Conservation (phyloP, 92 coral and sea anemone genomes). For the Heliopora coerulea region DNA sequence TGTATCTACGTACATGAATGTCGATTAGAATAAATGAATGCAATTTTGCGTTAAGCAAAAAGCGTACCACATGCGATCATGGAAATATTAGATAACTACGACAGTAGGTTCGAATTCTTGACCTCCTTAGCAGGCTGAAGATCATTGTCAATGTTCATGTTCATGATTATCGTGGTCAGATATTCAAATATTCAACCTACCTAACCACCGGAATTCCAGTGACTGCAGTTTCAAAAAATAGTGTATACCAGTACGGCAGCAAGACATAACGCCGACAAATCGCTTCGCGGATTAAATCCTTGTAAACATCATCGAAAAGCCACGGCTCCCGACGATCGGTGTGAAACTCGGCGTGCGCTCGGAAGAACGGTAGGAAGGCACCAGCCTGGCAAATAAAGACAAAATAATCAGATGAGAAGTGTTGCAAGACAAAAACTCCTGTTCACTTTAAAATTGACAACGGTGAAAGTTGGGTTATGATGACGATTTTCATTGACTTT, state of each 20-base stretch:
- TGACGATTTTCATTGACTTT: no score
- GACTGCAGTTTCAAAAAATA: slow-evolving; percentile 76
- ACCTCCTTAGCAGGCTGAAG: no score
- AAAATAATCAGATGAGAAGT: no score
- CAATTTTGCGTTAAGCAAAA: no score
- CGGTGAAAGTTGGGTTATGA: no score
- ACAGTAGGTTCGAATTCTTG: no score
- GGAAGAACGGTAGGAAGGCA: slow-evolving; percentile 81
- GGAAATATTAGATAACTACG: no score
- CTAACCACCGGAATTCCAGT: slow-evolving; percentile 78
- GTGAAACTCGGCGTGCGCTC: slow-evolving; percentile 90
- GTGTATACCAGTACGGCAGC: slow-evolving; percentile 86
- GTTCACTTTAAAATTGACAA: no score
- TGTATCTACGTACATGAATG: no score
- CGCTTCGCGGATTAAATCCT: slow-evolving; percentile 66
- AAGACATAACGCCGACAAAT: slow-evolving; percentile 72
- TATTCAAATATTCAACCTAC: slow-evolving; percentile 29
- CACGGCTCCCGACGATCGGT: slow-evolving; percentile 94
- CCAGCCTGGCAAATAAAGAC: slow-evolving; percentile 56
- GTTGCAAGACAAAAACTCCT: no score
- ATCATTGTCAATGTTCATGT: background rate
- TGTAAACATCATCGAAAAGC: slow-evolving; percentile 66
- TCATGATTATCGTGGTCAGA: background rate
- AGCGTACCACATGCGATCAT: no score
- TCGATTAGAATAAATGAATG: no score